Conservation (phyloP, 2,113 vertebrate genomes). For the Eudyptes chrysolophus region DNA sequence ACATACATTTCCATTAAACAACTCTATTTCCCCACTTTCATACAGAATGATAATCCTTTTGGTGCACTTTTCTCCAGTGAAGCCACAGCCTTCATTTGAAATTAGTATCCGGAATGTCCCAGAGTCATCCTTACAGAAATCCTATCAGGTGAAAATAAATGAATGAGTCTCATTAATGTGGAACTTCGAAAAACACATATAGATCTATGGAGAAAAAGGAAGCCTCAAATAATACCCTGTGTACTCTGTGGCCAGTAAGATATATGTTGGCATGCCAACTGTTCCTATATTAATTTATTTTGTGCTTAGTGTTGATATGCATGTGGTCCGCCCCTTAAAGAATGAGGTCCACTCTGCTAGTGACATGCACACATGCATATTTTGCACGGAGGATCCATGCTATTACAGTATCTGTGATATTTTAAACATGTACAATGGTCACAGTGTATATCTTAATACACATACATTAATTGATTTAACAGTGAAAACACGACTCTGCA, state of each 20-base stretch:
- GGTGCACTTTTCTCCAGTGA: constrained; percentile 84
- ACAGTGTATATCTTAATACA: neutral
- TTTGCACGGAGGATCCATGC: neutral
- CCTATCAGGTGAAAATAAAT: constrained; percentile 69
- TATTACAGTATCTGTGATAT: neutral
- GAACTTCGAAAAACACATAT: neutral
- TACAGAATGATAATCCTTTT: constrained; percentile 85
- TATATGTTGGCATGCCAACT: neutral
- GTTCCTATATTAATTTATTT: neutral
- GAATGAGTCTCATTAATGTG: neutral
- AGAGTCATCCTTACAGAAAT: constrained; percentile 81
- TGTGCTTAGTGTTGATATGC: neutral
- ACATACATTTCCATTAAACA: constrained; percentile 85
- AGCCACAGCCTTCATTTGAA: constrained; percentile 87
- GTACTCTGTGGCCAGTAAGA: neutral
- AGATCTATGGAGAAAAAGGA: neutral
- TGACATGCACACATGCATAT: neutral
- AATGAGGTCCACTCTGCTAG: neutral
- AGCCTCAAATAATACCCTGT: neutral
- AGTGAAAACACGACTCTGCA: neutral
- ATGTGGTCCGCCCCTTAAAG: neutral
- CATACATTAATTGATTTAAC: neutral
- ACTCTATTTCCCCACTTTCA: constrained; percentile 82
- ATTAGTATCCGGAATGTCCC: constrained; percentile 90
- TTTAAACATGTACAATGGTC: neutral